phyloP scores from a whole-genome alignment of 2,113 vertebrate genomes.

The Mastomys natalensis region DNA sequence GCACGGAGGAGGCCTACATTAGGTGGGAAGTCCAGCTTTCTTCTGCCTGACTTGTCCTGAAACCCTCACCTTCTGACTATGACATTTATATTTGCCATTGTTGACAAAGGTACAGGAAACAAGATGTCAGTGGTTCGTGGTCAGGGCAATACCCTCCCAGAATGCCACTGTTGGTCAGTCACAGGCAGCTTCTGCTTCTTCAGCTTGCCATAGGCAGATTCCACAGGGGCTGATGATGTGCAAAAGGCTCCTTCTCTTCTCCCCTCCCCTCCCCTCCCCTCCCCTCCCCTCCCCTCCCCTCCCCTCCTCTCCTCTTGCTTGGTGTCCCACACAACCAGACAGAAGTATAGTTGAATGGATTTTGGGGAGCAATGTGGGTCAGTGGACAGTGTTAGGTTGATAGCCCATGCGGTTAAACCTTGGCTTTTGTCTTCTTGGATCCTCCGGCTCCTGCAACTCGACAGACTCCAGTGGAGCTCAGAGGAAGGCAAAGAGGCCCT shows the following conservation, averaged over 20 bases:
- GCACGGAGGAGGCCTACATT: background rate
- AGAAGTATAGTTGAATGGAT: background rate
- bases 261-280: background rate
- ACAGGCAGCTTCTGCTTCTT: background rate
- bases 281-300: background rate
- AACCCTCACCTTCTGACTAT: background rate
- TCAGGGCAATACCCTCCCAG: background rate
- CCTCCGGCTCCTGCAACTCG: background rate
- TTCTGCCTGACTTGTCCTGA: background rate
- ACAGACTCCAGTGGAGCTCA: background rate
- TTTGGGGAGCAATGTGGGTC: background rate
- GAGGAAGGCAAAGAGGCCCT: background rate
- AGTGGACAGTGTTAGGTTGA: background rate
- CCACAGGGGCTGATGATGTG: background rate
- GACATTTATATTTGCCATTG: background rate
- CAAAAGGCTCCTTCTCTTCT: background rate
- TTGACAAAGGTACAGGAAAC: background rate
- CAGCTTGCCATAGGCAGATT: background rate
- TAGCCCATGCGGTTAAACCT: background rate
- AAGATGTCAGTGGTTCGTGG: background rate
- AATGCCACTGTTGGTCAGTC: background rate
- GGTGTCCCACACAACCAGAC: background rate
- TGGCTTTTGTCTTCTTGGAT: background rate
- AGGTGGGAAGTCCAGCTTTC: background rate
- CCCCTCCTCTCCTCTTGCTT: background rate